Evolutionary conservation across 2,888 invertebrate species (phyloP).

Genomic region (Drosophila buzzatii): DNA sequence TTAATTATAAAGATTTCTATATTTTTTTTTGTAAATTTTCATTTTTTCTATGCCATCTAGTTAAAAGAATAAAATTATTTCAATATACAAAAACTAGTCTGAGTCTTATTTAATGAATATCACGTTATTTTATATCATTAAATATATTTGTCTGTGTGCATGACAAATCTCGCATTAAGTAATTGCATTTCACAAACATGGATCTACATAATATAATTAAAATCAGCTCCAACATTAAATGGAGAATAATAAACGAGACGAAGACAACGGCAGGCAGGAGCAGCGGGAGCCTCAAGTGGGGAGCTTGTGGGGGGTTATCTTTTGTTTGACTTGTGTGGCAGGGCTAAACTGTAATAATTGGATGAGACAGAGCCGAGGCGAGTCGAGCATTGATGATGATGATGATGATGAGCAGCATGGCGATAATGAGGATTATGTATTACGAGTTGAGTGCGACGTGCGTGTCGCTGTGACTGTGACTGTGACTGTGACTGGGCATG

Average conservation of each 20-base stretch:
- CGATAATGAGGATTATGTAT: conserved; percentile 52
- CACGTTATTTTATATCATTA: background rate
- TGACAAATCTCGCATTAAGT: conserved; percentile 11
- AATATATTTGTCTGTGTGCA: background rate
- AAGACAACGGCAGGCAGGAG: background rate
- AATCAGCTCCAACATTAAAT: conserved; percentile 16
- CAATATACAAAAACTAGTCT: background rate
- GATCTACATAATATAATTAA: conserved; percentile 31
- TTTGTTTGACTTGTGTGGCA: conserved; percentile 76
- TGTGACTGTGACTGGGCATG: conserved; percentile 69
- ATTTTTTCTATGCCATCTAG: too few species aligned
- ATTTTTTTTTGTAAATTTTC: too few species aligned
- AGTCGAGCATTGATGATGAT: conserved; percentile 20
- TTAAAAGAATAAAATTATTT: too few species aligned
- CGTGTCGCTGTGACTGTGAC: conserved; percentile 57
- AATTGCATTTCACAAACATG: conserved; percentile 12
- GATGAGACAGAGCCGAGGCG: conserved; percentile 55
- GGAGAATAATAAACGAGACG: background rate
- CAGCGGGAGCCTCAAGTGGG: background rate
- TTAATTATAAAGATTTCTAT: too few species aligned
- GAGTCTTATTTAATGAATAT: background rate
- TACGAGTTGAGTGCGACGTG: conserved; percentile 65
- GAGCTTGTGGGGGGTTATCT: conserved; percentile 33
- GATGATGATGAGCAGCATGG: conserved; percentile 31
- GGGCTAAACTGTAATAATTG: conserved; percentile 80